Base-by-base conservation (phyloP, 2,888 invertebrate genomes). In the Amorpha juglandis region DNA sequence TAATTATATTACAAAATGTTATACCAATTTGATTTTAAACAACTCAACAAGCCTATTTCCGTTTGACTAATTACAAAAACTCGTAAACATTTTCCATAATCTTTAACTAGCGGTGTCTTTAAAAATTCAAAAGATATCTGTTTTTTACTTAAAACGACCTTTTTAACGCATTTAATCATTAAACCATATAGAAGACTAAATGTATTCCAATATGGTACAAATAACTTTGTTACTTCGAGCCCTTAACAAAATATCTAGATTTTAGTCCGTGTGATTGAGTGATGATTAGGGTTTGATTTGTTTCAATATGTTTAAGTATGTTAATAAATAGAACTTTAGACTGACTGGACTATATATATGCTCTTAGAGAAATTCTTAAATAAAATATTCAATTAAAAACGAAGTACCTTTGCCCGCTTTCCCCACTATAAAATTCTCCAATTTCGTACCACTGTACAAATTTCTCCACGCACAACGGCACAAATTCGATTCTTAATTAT, bases 171-270 rank as follows among this genome's bases (percentile, higher is more conserved):
- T 27, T 48, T 33, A 63, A 35, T 55, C 51, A 45, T 48, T 53
- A 63, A 50, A 63, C 64, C 50, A 27, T 58, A 55, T 64, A 55
- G 48, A 64, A 47, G n/a, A 53, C 35, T 78, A 75, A 79, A 76
- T 76, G 78, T 74, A 78, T 79, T 78, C 67, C 70, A 71, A 74
- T 74, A 75, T 78, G 74, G 73, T 73, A 78, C 77, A 77, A 71
- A 70, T 73, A 78, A 75, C 75, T 78, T 79, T 66, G 72, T 71
- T 58, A 68, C 73, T 67, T 74, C 77, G 71, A 69, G 72, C 70
- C 72, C 78, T 81, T 81, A 84, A 83, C 80, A 80, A 83, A 83
- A 78, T 78, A 77, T 84, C 82, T 71, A 72, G 71, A 76, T 73
- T 75, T 71, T 69, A 62, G 73, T 33, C 19, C 33, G 71, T 67